Conservation (phyloP, 2,888 invertebrate species). For the Caenorhabditis virilis region DNA sequence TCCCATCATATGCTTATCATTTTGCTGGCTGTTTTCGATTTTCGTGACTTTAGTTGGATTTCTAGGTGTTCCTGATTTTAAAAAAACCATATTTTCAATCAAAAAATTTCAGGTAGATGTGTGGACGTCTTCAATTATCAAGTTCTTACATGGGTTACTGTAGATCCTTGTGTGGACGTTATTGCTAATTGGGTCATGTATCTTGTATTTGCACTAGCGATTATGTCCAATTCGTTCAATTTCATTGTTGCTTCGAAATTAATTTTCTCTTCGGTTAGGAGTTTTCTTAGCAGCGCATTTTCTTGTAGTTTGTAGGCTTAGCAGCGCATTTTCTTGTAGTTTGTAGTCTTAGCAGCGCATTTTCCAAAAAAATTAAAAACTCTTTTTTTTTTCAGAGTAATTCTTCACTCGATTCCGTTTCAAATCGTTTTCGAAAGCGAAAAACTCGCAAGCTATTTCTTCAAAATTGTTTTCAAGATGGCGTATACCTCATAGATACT, state of each 20-base stretch:
- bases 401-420: constrained; percentile 12
- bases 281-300: too few relatives aligned
- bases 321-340: too few relatives aligned
- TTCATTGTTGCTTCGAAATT: constrained; percentile 21
- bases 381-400: too few relatives aligned
- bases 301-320: too few relatives aligned
- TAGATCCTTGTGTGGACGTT: constrained; percentile 28
- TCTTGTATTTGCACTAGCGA: constrained; percentile 18
- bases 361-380: too few relatives aligned
- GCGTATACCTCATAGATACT: constrained; percentile 30
- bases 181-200: constrained; percentile 27
- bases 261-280: constrained; percentile 11
- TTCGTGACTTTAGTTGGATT: constrained; percentile 20
- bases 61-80: constrained; percentile 1
- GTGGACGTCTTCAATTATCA: constrained; percentile 27
- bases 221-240: constrained; percentile 28
- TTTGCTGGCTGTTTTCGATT: constrained; percentile 20
- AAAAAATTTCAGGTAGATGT: constrained; percentile 9
- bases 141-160: constrained; percentile 33
- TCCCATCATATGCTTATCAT: neutral
- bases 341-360: too few relatives aligned
- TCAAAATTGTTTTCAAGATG: constrained; percentile 34
- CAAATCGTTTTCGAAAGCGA: constrained; percentile 15
- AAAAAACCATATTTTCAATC: neutral
- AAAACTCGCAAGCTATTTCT: constrained; percentile 20